Percentiles rank a stretch among this genome's conserved stretches.
Evolutionary conservation across 2,888 invertebrate species (phyloP).

Genomic region (Drosophila borealis): DNA sequence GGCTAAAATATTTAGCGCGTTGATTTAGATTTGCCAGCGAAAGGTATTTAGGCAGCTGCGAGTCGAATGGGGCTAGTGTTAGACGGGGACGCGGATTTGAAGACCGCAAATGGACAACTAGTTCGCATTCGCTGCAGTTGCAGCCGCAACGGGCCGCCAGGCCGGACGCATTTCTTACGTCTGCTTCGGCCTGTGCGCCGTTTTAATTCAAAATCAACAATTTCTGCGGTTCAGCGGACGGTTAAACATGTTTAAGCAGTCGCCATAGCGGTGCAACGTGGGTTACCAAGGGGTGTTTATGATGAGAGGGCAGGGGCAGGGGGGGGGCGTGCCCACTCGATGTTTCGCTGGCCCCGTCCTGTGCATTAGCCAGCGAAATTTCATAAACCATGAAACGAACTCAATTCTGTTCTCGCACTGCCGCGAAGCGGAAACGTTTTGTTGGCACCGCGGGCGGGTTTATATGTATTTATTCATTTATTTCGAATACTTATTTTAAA

Average conservation of each 20-base stretch:
- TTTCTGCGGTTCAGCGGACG: slow-evolving; percentile 81
- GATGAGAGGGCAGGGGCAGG: background rate
- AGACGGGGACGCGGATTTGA: background rate
- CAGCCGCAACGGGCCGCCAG: slow-evolving; percentile 25
- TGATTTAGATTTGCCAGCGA: slow-evolving; percentile 78
- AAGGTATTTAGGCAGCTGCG: slow-evolving; percentile 70
- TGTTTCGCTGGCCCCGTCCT: slow-evolving; percentile 13
- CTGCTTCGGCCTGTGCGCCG: slow-evolving; percentile 48
- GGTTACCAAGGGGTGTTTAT: too few species aligned
- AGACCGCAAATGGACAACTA: slow-evolving; percentile 74
- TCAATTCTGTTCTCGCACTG: slow-evolving; percentile 32
- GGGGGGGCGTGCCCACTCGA: slow-evolving; percentile 3
- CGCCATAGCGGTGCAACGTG: slow-evolving; percentile 40
- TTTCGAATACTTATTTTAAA: background rate
- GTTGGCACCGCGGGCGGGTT: slow-evolving; percentile 50
- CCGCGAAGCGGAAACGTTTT: slow-evolving; percentile 66
- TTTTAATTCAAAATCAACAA: slow-evolving; percentile 83
- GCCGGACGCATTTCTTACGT: slow-evolving; percentile 68
- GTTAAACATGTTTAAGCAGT: slow-evolving; percentile 77
- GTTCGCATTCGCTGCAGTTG: slow-evolving; percentile 16
- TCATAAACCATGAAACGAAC: slow-evolving; percentile 51
- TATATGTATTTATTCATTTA: slow-evolving; percentile 29
- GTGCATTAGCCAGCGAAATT: slow-evolving; percentile 43
- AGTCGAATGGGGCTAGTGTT: background rate
- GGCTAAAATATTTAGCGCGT: slow-evolving; percentile 81